Evolutionary conservation across 53 echinoderm and acorn worm species (phyloP).

Genomic region (Hippasteria phrygiana): DNA sequence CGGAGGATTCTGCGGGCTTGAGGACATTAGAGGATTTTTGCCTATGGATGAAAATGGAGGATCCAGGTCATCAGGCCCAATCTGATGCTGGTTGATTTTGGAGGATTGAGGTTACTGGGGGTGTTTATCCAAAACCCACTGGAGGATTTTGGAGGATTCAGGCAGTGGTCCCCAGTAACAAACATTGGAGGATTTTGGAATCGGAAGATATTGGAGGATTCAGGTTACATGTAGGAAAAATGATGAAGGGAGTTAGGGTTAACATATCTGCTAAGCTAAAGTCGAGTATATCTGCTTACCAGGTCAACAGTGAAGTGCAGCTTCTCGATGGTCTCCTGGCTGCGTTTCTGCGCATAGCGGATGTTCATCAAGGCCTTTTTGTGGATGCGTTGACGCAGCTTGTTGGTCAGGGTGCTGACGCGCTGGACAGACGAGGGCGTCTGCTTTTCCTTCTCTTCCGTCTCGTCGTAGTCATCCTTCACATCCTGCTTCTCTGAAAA

Average conservation of each 20-base stretch:
- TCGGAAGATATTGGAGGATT: too few relatives aligned
- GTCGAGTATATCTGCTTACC: constrained; percentile 64
- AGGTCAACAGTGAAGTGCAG: constrained; percentile 92
- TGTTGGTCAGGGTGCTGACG: constrained; percentile 77
- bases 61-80: too few relatives aligned
- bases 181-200: too few relatives aligned
- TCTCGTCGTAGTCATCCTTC: constrained; percentile 43
- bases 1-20: too few relatives aligned
- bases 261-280: neutral
- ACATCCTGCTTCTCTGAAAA: constrained; percentile 7
- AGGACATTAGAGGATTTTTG: too few relatives aligned
- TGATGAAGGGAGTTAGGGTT: neutral
- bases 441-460: constrained; percentile 45
- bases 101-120: too few relatives aligned
- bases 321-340: constrained; percentile 92
- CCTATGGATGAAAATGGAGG: too few relatives aligned
- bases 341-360: constrained; percentile 92
- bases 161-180: too few relatives aligned
- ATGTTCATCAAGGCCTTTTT: constrained; percentile 88
- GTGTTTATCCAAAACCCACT: too few relatives aligned
- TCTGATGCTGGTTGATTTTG: too few relatives aligned
- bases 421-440: constrained; percentile 70
- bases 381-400: constrained; percentile 84
- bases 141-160: too few relatives aligned
- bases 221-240: neutral